phyloP scores from a whole-genome alignment of 2,113 vertebrate genomes.

The Cyphomyrus plagiostoma region DNA sequence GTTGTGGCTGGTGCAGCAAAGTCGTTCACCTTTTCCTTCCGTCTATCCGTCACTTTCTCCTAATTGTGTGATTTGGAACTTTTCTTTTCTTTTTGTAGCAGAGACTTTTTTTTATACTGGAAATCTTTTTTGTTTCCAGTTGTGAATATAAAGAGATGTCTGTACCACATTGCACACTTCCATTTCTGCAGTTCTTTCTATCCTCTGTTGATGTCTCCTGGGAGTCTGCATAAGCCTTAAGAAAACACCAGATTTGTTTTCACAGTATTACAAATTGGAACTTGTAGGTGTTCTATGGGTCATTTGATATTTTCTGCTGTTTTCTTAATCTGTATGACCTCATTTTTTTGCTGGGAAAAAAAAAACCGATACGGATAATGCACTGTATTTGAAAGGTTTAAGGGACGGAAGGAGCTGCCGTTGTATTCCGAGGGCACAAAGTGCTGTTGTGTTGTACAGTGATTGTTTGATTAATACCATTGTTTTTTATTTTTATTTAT shows the following conservation, averaged over 20 bases:
- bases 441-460: slow-evolving; percentile 47
- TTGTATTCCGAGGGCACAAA: slow-evolving; percentile 48
- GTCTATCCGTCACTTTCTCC: neutral
- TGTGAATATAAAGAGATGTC: slow-evolving; percentile 37
- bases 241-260: slow-evolving; percentile 51
- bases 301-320: slow-evolving; percentile 51
- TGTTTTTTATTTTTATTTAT: slow-evolving; percentile 38
- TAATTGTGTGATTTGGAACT: slow-evolving; percentile 8
- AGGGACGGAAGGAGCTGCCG: slow-evolving; percentile 35
- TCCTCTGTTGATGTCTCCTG: slow-evolving; percentile 41
- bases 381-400: slow-evolving; percentile 41
- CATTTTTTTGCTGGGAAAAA: slow-evolving; percentile 43
- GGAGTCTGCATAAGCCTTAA: slow-evolving; percentile 61
- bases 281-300: slow-evolving; percentile 55
- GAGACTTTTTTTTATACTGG: slow-evolving; percentile 29
- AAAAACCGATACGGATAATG: slow-evolving; percentile 32
- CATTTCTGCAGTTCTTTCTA: slow-evolving; percentile 41
- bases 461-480: slow-evolving; percentile 41
- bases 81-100: slow-evolving; percentile 41
- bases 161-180: slow-evolving; percentile 38
- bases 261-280: slow-evolving; percentile 44
- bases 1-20: slow-evolving; percentile 16
- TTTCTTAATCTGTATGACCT: slow-evolving; percentile 50
- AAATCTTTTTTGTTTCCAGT: slow-evolving; percentile 40
- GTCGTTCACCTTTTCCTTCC: slow-evolving; percentile 18